Base-by-base conservation (phyloP, 2,797 vertebrate genomes). In the Amphiprion clarkii region DNA sequence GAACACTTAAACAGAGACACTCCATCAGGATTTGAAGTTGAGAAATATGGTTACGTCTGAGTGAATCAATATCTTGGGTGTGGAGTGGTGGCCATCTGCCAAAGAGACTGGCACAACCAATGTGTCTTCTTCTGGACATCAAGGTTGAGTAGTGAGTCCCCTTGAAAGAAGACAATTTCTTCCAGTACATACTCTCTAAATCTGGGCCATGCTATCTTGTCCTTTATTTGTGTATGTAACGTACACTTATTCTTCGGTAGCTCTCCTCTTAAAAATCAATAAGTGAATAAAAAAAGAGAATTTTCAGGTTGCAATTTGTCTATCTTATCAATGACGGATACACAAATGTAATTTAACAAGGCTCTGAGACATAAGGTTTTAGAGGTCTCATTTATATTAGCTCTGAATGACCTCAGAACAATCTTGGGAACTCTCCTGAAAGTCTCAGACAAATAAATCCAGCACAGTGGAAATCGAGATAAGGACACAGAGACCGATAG, bases 1-100 rank as follows among this genome's bases (percentile, higher is more conserved):
- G 72, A 83, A 93, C 88, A 85, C 87, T 90, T 91, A 90, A 94
- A 93, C 89, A 90, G 85, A 85, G 79, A 87, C 88, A 90, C 90
- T 93, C 92, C 85, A 94, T 95, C 92, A 94, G 91, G 89, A 81
- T 82, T 81, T 95, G 94, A 94, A 94, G 94, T 91, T 95, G 93
- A 96, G 92, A 88, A 94, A 95, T 94, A 94, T 92, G 90, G 87
- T 86, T 87, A 86, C 79, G 82, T 89, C 87, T 85, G 87, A 93
- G 91, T 85, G 88, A 93, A 96, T 96, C 94, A 84, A 96, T 95
- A 95, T 78, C 82, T 85, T 81, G 87, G 94, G 93, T 88, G 89
- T 81, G 87, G 82, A 91, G 87, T 87, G 88, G 91, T 92, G 89
- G 90, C 90, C 78, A 78, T 82, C 93, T 95, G 94, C 94, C 94